A percentile compares a stretch with the other conserved stretches of the same genome.
These are phyloP conservation scores for Ligdia adustata DNA, from an alignment of 2,888 invertebrate species.

Conservation along the genomic window DNA sequence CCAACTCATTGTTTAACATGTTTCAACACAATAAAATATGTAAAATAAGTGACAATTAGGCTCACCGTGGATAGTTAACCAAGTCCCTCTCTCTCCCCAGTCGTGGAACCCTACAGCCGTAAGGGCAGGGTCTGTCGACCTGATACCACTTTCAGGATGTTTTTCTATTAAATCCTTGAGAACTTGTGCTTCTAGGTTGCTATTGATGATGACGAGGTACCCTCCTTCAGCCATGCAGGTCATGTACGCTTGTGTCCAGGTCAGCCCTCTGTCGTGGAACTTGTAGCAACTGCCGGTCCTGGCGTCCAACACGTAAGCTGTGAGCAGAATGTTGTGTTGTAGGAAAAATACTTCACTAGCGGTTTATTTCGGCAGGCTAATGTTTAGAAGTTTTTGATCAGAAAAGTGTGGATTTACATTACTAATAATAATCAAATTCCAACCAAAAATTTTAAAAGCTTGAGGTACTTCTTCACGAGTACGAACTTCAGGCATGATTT, in stretches of 20 bases:
- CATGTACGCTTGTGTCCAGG: constrained; percentile 54
- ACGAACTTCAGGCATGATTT: too few species aligned
- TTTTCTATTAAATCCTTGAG: constrained; percentile 42
- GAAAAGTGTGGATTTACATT: too few species aligned
- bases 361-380: too few species aligned
- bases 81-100: constrained; percentile 46
- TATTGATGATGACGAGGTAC: constrained; percentile 56
- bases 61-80: constrained; percentile 52
- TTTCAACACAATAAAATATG: too few species aligned
- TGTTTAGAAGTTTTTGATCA: too few species aligned
- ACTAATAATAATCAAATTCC: too few species aligned
- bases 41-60: too few species aligned
- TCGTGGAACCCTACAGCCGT: constrained; percentile 48
- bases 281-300: constrained; percentile 40
- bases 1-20: too few species aligned
- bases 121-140: constrained; percentile 29
- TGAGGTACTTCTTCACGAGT: too few species aligned
- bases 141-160: constrained; percentile 35
- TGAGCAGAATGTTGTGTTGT: too few species aligned
- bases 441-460: too few species aligned
- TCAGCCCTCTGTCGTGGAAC: constrained; percentile 44
- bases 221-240: constrained; percentile 57
- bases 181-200: constrained; percentile 42
- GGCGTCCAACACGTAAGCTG: constrained; percentile 48
- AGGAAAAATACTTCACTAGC: too few species aligned